These are phyloP conservation scores for Platycercus adscitus DNA, from an alignment of 2,113 vertebrate genomes.

Conservation along the genomic window DNA sequence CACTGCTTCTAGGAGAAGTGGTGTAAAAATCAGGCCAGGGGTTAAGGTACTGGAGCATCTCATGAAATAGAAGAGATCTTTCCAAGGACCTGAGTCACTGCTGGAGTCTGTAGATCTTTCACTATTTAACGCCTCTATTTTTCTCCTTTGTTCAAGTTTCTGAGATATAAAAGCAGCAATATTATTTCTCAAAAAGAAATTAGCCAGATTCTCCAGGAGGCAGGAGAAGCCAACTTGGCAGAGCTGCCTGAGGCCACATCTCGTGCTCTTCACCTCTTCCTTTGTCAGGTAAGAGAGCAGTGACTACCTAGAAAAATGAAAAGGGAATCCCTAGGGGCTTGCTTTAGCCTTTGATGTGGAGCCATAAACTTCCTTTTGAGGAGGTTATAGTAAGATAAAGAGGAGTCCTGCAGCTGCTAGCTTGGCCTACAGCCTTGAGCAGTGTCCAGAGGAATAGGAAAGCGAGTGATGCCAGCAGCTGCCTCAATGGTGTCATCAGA, in stretches of 20 bases:
- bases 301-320: background rate
- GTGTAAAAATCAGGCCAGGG: background rate
- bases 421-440: background rate
- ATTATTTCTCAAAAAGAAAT: slow-evolving; percentile 80
- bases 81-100: background rate
- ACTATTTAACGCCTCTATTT: background rate
- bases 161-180: slow-evolving; percentile 75
- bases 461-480: background rate
- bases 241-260: slow-evolving; percentile 76
- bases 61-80: background rate
- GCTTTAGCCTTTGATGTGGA: background rate
- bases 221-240: slow-evolving; percentile 74
- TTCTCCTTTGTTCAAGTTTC: slow-evolving; percentile 75
- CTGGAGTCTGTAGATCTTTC: background rate
- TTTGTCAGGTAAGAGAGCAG: slow-evolving; percentile 82
- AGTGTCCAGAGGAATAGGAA: background rate
- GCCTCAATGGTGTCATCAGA: background rate
- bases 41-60: background rate
- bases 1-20: background rate
- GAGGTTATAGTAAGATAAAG: background rate
- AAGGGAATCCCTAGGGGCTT: background rate
- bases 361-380: background rate
- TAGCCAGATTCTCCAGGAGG: slow-evolving; percentile 76
- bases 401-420: background rate
- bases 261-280: slow-evolving; percentile 78